These are phyloP conservation scores for Eptesicus fuscus DNA, from an alignment of 2,113 vertebrate species.

Conservation along the genomic window DNA sequence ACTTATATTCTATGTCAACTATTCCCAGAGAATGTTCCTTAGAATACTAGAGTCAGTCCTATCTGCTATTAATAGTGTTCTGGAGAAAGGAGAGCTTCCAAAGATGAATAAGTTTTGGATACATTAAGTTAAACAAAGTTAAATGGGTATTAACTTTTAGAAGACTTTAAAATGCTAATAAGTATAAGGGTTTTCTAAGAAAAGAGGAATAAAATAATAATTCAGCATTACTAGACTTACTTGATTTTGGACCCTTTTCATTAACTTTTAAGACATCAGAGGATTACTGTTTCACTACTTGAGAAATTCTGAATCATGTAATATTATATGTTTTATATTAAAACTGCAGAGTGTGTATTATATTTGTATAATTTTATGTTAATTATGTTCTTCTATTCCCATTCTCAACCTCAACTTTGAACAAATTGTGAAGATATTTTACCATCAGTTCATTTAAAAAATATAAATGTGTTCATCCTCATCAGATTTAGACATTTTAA, in stretches of 20 bases:
- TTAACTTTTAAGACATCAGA: background rate
- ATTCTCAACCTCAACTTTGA: background rate
- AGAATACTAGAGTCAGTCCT: background rate
- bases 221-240: background rate
- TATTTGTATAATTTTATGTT: background rate
- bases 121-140: background rate
- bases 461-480: background rate
- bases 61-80: background rate
- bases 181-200: constrained; percentile 12
- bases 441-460: background rate
- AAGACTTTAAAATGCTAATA: background rate
- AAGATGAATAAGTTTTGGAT: background rate
- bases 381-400: background rate
- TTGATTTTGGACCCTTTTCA: background rate
- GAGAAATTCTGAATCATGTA: constrained; percentile 13
- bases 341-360: background rate
- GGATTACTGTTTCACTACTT: background rate
- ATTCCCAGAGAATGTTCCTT: constrained; percentile 23
- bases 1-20: constrained; percentile 1
- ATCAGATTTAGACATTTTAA: constrained; percentile 1
- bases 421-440: background rate
- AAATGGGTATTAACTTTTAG: constrained; percentile 5
- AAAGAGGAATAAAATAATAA: constrained; percentile 31
- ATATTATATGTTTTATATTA: background rate
- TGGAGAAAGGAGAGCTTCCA: background rate